Evolutionary conservation across 2,113 vertebrate genomes (phyloP).

Genomic region (Erythrolamprus reginae): DNA sequence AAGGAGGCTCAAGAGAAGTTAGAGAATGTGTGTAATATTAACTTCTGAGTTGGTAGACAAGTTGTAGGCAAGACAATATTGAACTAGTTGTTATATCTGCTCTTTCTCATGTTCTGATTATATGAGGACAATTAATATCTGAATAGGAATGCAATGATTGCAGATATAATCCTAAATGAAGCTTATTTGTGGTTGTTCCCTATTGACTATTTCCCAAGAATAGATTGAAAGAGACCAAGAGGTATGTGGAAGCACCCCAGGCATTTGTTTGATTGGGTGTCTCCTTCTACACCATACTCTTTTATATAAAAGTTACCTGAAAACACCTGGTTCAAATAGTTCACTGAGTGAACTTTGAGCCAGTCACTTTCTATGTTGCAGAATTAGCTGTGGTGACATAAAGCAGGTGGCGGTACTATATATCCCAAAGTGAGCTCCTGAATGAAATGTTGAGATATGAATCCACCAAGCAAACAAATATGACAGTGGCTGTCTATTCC

Average conservation of each 20-base stretch:
- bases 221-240: background rate
- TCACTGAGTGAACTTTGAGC: no score
- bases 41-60: background rate
- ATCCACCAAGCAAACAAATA: background rate
- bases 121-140: background rate
- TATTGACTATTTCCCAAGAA: background rate
- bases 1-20: background rate
- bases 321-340: background rate
- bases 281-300: background rate
- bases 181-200: background rate
- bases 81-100: background rate
- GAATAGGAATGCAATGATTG: background rate
- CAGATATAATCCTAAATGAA: background rate
- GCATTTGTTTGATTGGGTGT: background rate
- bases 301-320: background rate
- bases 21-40: background rate
- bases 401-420: background rate
- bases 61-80: background rate
- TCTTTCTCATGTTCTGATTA: background rate
- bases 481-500: background rate
- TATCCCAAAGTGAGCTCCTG: background rate
- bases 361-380: background rate
- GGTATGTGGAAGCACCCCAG: background rate
- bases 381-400: background rate
- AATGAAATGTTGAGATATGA: background rate